Percentiles rank a stretch among this genome's conserved stretches.
Conservation (phyloP, 2,113 vertebrate genomes). For the Gambusia holbrooki region DNA sequence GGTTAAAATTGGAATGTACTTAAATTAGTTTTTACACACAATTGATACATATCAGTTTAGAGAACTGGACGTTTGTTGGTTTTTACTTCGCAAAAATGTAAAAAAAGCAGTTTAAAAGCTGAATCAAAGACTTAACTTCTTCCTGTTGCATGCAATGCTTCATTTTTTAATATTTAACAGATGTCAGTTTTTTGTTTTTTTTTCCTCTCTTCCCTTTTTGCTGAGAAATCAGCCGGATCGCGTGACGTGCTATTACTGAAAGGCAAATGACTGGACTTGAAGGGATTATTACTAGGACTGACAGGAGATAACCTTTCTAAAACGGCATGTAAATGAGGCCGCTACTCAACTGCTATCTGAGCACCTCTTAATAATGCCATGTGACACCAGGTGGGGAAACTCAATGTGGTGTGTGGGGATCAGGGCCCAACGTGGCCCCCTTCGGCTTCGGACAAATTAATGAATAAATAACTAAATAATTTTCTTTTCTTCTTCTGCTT, state of each 20-base stretch:
- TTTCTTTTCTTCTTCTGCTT: slow-evolving; percentile 10
- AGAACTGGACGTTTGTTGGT: not conserved
- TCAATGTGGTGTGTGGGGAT: slow-evolving; percentile 31
- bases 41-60: not conserved
- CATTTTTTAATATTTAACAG: too few species aligned
- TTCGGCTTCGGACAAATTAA: not conserved
- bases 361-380: slow-evolving; percentile 61
- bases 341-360: slow-evolving; percentile 71
- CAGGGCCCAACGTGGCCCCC: slow-evolving; percentile 51
- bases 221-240: slow-evolving; percentile 3
- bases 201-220: slow-evolving; percentile 42
- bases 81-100: too few species aligned
- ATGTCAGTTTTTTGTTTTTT: slow-evolving; percentile 30
- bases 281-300: slow-evolving; percentile 70
- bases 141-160: too few species aligned
- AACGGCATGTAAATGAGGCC: slow-evolving; percentile 78
- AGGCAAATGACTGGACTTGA: slow-evolving; percentile 73
- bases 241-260: slow-evolving; percentile 68
- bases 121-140: too few species aligned
- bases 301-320: slow-evolving; percentile 78
- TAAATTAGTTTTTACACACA: not conserved
- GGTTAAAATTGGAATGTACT: not conserved
- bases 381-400: slow-evolving; percentile 62
- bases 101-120: too few species aligned
- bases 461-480: slow-evolving; percentile 12